phyloP scores from a whole-genome alignment of 2,113 vertebrate species.

The Kobus ellipsiprymnus region DNA sequence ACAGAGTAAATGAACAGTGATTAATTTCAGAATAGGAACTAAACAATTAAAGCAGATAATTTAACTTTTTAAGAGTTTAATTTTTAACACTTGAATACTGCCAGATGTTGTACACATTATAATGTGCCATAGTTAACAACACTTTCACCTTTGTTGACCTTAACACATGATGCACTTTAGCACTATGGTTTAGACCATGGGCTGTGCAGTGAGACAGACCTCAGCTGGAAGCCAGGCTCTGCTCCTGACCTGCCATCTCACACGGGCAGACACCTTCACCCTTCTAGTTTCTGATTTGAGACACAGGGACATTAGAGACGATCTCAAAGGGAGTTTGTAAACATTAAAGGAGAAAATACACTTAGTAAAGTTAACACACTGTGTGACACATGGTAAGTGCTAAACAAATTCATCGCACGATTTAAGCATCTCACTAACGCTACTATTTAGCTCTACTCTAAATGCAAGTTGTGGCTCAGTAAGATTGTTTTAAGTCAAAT shows the following conservation, averaged over 20 bases:
- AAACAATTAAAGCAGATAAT: not conserved
- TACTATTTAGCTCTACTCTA: not conserved
- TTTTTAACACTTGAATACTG: not conserved
- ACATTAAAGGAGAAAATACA: not conserved
- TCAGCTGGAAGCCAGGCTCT: not conserved
- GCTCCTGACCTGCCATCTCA: not conserved
- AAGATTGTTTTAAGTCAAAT: not conserved
- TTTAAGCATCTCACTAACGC: not conserved
- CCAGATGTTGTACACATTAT: not conserved
- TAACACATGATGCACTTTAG: not conserved
- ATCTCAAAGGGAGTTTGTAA: not conserved
- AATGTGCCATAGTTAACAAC: not conserved
- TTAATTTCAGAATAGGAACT: slow-evolving; percentile 20
- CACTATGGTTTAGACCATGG: not conserved
- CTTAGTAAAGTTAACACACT: not conserved
- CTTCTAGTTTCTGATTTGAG: not conserved
- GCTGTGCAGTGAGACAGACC: not conserved
- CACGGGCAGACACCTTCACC: not conserved
- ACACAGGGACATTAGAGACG: not conserved
- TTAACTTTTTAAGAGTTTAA: not conserved
- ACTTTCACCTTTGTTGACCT: not conserved
- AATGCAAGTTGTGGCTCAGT: not conserved
- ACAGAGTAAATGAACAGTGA: slow-evolving; percentile 3
- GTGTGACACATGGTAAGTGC: not conserved
- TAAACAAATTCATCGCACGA: not conserved